Percentiles rank a stretch among this genome's conserved stretches.
Evolutionary conservation across 2,113 vertebrate species (phyloP).

Genomic region (Lichenostomus cassidix): DNA sequence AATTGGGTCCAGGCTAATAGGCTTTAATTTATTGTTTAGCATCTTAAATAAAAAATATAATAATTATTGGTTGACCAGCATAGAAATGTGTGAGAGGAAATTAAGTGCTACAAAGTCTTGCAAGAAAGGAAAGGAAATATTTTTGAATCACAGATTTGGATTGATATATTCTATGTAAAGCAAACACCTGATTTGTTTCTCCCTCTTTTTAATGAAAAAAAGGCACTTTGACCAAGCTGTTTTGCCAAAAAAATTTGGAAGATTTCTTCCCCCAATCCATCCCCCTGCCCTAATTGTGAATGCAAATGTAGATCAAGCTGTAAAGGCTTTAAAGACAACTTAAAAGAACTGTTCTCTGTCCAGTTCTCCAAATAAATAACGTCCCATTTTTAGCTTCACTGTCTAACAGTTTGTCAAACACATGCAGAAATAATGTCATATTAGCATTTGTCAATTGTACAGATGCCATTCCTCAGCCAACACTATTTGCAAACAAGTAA

Average conservation of each 20-base stretch:
- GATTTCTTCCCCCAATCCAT: neutral
- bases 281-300: neutral
- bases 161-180: neutral
- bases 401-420: neutral
- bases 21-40: neutral
- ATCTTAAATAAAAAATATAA: neutral
- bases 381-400: neutral
- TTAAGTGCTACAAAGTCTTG: neutral
- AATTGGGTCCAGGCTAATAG: neutral
- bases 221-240: neutral
- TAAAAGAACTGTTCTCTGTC: neutral
- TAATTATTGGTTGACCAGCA: neutral
- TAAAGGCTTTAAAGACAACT: neutral
- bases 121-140: neutral
- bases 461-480: neutral
- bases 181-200: neutral
- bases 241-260: neutral
- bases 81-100: neutral
- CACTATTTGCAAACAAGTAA: neutral
- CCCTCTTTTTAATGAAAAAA: neutral
- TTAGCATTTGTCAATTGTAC: neutral
- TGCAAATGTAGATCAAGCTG: neutral
- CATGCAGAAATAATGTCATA: neutral
- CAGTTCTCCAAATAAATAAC: neutral
- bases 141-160: neutral